Conservation (phyloP, 2,113 vertebrate species). For the Malurus cyaneus region DNA sequence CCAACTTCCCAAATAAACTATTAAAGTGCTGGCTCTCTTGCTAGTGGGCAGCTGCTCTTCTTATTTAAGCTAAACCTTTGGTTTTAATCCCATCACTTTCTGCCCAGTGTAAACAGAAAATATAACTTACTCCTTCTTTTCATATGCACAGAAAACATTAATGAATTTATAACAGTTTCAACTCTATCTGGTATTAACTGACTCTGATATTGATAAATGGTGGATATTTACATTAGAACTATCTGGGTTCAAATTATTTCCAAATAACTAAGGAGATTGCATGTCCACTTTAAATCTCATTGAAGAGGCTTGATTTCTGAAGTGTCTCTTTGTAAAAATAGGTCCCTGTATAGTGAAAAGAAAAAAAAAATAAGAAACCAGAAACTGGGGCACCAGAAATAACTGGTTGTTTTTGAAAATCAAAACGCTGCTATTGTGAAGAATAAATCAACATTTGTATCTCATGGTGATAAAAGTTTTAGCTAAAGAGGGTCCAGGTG, state of each 20-base stretch:
- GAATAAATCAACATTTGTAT: neutral
- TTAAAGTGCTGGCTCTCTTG: neutral
- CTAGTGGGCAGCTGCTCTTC: neutral
- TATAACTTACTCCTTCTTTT: neutral
- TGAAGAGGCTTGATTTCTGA: constrained; percentile 52
- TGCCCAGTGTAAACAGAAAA: neutral
- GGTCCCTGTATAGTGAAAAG: neutral
- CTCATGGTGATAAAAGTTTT: neutral
- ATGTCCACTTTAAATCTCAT: neutral
- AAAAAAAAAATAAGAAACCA: neutral
- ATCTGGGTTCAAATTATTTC: neutral
- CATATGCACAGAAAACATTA: neutral
- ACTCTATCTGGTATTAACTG: neutral
- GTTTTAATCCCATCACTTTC: neutral
- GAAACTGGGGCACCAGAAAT: constrained; percentile 38
- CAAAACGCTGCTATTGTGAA: neutral
- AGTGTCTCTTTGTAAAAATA: constrained; percentile 24
- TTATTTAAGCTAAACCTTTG: neutral
- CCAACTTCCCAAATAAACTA: neutral
- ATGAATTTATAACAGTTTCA: neutral
- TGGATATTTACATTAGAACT: constrained; percentile 3
- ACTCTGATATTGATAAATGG: neutral
- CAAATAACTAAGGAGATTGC: neutral
- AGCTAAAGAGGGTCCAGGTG: neutral
- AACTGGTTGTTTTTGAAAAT: neutral